Evolutionary conservation across 1,140 invertebrate genomes (phyloP), one percentile per base, ranked within the genome.

Genomic region (Whitmania pigra): DNA sequence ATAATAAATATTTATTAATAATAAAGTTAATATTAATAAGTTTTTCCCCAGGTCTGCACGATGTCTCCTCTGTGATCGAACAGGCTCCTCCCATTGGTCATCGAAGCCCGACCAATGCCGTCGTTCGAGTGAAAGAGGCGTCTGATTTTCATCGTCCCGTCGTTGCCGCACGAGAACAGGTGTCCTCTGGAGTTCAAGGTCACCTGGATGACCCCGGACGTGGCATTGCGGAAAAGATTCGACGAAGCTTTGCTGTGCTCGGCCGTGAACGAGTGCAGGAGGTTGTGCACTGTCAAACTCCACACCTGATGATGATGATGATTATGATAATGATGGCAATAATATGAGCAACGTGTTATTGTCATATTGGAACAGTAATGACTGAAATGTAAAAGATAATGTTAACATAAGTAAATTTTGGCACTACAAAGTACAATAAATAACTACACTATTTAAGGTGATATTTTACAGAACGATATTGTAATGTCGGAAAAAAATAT

Each of bases 71-170:
- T 63, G 22, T 31, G 22, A 22, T 1, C 57, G 22, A 22, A 25
- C 57, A 0, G 22, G 22, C 15, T 63, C 57, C 29, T 63, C 18
- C 57, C 29, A 7, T 63, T 18, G 9, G 22, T 63, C 54, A 2
- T 3, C 25, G 20, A 2, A 3, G 20, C 25, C 22, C 29, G 29
- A 7, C 15, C 76, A 73, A 77, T 77, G 57, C 75, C 72, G 63
- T 82, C 81, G 72, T 87, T 85, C 78, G 90, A 88, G 43, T n/a
- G 69, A 25, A 92, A 90, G 75, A 97, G 84, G 79, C 91, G 88
- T 75, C 94, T 86, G 77, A 98, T 90, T 86, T 98, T 98, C 88
- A 99, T 92, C 57, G 94, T 97, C 75, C 94, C 95, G 85, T 99
- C 96, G 53, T 94, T 93, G 71, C 96, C 96, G 82, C 95, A 98